These are phyloP conservation scores for Clostera curtula DNA, from an alignment of 2,888 invertebrate genomes.

Conservation along the genomic window DNA sequence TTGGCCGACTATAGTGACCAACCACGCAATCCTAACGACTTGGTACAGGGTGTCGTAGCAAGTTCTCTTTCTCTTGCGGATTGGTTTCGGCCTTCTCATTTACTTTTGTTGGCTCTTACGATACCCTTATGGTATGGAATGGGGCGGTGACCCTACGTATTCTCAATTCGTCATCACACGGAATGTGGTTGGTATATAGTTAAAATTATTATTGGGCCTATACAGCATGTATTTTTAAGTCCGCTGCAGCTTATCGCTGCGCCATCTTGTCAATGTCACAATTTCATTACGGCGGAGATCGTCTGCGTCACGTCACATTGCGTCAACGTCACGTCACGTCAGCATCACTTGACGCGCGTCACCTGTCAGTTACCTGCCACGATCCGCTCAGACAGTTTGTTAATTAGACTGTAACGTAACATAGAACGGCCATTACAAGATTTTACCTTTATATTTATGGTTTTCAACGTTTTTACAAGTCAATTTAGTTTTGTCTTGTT, in stretches of 20 bases:
- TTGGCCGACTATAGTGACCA: too few species aligned
- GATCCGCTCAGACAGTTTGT: slow-evolving; percentile 51
- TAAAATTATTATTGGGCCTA: background rate
- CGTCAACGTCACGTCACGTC: slow-evolving; percentile 28
- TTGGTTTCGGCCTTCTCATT: too few species aligned
- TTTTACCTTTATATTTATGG: slow-evolving; percentile 22
- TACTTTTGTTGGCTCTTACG: too few species aligned
- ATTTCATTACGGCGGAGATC: slow-evolving; percentile 61
- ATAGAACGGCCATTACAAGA: slow-evolving; percentile 15
- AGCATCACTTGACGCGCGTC: slow-evolving; percentile 28
- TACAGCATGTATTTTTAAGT: background rate
- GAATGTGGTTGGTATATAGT: too few species aligned
- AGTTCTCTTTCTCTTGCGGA: too few species aligned
- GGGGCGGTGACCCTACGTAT: too few species aligned
- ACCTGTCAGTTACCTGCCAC: slow-evolving; percentile 55
- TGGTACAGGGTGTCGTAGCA: too few species aligned
- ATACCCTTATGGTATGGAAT: too few species aligned
- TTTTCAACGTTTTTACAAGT: too few species aligned
- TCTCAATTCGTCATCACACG: too few species aligned
- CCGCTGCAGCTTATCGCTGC: slow-evolving; percentile 15
- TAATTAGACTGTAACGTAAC: slow-evolving; percentile 63
- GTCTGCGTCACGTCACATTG: slow-evolving; percentile 32
- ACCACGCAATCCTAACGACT: too few species aligned
- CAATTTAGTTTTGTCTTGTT: too few species aligned
- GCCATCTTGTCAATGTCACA: slow-evolving; percentile 44